Base-by-base conservation (phyloP, 2,888 invertebrate species). In the Julus scandinavius region DNA sequence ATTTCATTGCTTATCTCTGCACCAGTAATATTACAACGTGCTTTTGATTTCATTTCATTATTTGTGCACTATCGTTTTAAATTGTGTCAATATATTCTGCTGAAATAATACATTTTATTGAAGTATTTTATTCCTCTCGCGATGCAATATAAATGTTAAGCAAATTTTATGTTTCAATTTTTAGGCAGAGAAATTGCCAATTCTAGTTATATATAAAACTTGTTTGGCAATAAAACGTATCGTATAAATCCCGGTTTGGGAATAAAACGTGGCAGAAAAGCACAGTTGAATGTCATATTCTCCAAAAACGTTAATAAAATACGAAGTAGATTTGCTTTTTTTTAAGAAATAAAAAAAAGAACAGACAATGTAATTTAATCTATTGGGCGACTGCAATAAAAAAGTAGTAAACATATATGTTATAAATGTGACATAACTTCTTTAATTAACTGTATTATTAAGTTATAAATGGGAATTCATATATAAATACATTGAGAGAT, bases 151-250 rank as follows among this genome's bases (percentile, higher is more conserved):
- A 72, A 72, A 72, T 29, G 29, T 7, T 72, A 72, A 29, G 72
- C 72, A 72, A 72, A 29, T 72, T 72, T 72, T 72, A 72, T 72
- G 72, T 72, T 72, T 72, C 72, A 72, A 72, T 72, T 72, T 72
- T 20, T 72, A 29, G 72, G 29, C 72, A 4, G 63, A 29, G 72
- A 72, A 72, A 72, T 72, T 72, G 72, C 72, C 72, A 72, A 72
- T 29, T 72, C 72, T 72, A 20, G 72, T 72, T 72, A 72, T n/a
- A 72, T 72, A 72, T 72, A 72, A 72, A 72, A 72, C 29, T 72
- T 72, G 72, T 72, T 72, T 72, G 72, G 72, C 72, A 72, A 72
- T 72, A 72, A 72, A 72, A 72, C 29, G n/a, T 11, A 72, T 2
- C 72, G 29, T 72, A 72, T 20, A 72, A 72, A 72, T 72, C 72